Base-by-base conservation (phyloP, 2,888 invertebrate genomes). In the Mellilla xanthometata region DNA sequence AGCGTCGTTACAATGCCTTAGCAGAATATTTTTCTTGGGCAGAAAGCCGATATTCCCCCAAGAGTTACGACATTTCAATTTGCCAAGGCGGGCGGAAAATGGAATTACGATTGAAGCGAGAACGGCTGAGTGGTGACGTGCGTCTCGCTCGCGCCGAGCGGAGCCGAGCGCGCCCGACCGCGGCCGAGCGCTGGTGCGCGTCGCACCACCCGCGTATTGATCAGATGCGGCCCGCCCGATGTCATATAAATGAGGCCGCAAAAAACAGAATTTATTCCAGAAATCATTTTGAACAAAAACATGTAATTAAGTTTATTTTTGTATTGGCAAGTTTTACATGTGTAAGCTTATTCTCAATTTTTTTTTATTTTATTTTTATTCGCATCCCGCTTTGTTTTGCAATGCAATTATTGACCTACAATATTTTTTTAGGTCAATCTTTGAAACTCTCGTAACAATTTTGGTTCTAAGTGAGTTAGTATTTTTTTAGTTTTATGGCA, bases 11-110 rank as follows among this genome's bases (percentile, higher is more conserved):
- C 86, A 87, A 87, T 85, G 84, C 81, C 82, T 81, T 82, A 79
- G 80, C 65, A 75, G 86, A 87, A 85, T 85, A 88, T 88, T 88
- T 86, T 90, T 86, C 88, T 88, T 83, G 80, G 78, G 81, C 81
- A 84, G 85, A 89, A 89, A 89, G 87, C 86, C 88, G 89, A 89
- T 87, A 90, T 90, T 88, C 90, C 90, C 90, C 83, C 76, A 88
- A 89, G 90, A 90, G 87, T 89, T 89, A 90, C 90, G 89, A 89
- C 90, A 89, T 90, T 90, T 90, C 90, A 90, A 90, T 90, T 90
- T 90, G 90, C 90, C 86, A 90, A 89, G 89, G 90, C 90, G 89
- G 87, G 88, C 88, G 89, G 90, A 90, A 90, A 90, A 90, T 89
- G 88, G 88, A 88, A 90, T 90, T 88, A 88, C 89, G 88, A 88